Conservation (phyloP, 2,888 invertebrate genomes). For the Leptopilina myrica region DNA sequence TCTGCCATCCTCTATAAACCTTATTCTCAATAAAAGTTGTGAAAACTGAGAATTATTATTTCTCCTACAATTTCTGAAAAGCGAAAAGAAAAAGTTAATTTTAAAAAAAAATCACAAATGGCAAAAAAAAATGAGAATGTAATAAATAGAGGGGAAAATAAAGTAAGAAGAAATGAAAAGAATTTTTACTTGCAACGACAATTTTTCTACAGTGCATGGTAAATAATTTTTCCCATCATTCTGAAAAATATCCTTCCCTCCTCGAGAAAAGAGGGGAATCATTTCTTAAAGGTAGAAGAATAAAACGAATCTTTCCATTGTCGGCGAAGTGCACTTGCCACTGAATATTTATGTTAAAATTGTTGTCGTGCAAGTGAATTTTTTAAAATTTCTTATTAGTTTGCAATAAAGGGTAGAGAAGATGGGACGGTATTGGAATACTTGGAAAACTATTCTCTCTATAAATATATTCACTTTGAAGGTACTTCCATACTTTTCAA, state of each 20-base stretch:
- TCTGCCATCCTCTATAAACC: too few relatives aligned
- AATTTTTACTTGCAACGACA: not conserved
- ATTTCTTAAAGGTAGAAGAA: not conserved
- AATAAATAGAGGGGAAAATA: too few relatives aligned
- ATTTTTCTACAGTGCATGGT: too few relatives aligned
- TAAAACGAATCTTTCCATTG: not conserved
- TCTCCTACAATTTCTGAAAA: too few relatives aligned
- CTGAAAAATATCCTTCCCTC: not conserved
- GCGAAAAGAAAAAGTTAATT: too few relatives aligned
- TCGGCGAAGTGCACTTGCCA: too few relatives aligned
- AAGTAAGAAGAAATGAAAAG: too few relatives aligned
- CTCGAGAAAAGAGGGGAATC: too few relatives aligned
- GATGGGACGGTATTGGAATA: not conserved
- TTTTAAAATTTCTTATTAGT: not conserved
- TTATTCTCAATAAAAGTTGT: too few relatives aligned
- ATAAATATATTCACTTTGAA: conserved; percentile 17
- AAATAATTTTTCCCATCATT: not conserved
- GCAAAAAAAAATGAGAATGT: too few relatives aligned
- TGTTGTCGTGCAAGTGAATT: not conserved
- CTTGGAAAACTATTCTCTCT: conserved; percentile 14
- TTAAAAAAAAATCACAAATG: too few relatives aligned
- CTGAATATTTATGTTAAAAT: conserved; percentile 3
- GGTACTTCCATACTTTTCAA: conserved; percentile 26
- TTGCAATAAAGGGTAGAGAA: not conserved
- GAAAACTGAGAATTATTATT: too few relatives aligned